Evolutionary conservation across 2,797 vertebrate species (phyloP), one percentile per base, ranked within the genome.

Genomic region (Sebastes umbrosus): DNA sequence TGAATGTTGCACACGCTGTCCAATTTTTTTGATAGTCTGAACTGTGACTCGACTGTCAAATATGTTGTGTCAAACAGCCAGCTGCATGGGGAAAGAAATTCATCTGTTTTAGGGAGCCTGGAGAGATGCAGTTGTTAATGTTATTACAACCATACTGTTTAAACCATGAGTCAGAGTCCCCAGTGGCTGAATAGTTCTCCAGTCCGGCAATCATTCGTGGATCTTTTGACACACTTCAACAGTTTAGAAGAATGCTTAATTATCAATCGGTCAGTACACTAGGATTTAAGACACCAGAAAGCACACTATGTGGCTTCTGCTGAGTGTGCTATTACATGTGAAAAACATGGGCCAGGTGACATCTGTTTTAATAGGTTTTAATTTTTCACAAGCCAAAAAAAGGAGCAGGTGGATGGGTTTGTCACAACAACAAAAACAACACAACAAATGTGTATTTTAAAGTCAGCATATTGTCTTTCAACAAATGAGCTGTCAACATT

Each of bases 91-190:
- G 58, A 39, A 29, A 79, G 58, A 59, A 70, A 77, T 52, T 8
- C 11, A 76, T 80, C 58, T 60, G 34, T 62, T 71, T 18, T 59
- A 65, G 55, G 60, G 55, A 75, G 62, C 11, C 62, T 22, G 24
- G 32, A 70, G 46, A 82, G 29, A 82, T 60, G 70, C 70, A 78
- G n/a, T 25, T 72, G 69, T 77, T 65, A 11, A 39, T 77, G 31
- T 39, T 59, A 68, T 70, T 66, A 65, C 43, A 86, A 76, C 60
- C 20, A 52, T 31, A 34, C 66, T 80, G 69, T 72, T 70, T 65
- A 25, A 80, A 29, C 43, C 83, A 10, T 80, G 73, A 85, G 73
- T 80, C 78, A 76, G 58, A 73, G 54, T 54, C 50, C 10, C 13
- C 24, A 69, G 60, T 74, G 50, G 73, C 70, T 66, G 7, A 84